These are phyloP conservation scores for Spodoptera litura DNA, from an alignment of 1,140 invertebrate species.

Conservation along the genomic window DNA sequence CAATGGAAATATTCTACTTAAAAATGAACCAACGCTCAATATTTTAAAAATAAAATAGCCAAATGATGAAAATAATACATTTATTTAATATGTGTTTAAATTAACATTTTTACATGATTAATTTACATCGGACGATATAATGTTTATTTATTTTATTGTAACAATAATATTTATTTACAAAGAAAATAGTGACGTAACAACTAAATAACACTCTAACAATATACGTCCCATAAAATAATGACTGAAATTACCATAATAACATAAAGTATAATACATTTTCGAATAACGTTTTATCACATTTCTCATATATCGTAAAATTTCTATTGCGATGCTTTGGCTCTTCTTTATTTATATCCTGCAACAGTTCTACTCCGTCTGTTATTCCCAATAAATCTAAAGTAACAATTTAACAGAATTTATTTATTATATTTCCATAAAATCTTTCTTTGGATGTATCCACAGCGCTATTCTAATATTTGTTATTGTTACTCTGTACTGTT, in stretches of 20 bases:
- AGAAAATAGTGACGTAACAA: constrained; percentile 50
- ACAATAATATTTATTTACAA: constrained; percentile 68
- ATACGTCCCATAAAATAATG: constrained; percentile 69
- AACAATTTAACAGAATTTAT: constrained; percentile 43
- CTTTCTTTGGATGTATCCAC: constrained; percentile 43
- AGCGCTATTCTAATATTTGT: constrained; percentile 26
- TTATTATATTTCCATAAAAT: constrained; percentile 42
- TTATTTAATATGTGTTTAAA: constrained; percentile 39
- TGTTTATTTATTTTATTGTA: constrained; percentile 48
- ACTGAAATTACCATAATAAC: constrained; percentile 64
- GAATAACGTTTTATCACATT: constrained; percentile 66
- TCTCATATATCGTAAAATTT: constrained; percentile 57
- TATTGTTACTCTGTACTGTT: constrained; percentile 32
- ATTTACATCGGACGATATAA: constrained; percentile 43
- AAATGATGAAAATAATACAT: constrained; percentile 30
- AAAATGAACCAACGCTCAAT: background rate
- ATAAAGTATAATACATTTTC: constrained; percentile 57
- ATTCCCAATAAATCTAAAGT: constrained; percentile 51
- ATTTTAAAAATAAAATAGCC: constrained; percentile 5
- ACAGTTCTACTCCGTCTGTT: constrained; percentile 42
- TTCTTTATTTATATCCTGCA: constrained; percentile 50
- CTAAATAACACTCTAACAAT: constrained; percentile 63
- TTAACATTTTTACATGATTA: constrained; percentile 33
- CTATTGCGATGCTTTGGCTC: constrained; percentile 58
- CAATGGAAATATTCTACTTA: background rate